Conservation (phyloP, 2,888 invertebrate species). For the Ochropleura leucogaster region DNA sequence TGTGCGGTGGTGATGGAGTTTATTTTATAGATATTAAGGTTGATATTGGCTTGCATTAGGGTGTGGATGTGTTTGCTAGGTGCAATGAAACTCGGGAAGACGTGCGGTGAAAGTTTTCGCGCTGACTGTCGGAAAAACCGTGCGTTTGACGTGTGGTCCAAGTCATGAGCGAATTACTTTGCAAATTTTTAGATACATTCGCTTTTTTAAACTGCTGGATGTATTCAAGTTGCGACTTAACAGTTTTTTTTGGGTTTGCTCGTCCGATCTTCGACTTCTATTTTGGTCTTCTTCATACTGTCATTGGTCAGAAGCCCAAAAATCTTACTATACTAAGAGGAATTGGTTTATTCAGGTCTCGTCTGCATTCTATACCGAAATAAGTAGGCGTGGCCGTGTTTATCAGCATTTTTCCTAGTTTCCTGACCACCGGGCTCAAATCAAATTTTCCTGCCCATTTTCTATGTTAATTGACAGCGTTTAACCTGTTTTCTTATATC, state of each 20-base stretch:
- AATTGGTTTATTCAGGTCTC: neutral
- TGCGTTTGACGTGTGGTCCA: constrained; percentile 63
- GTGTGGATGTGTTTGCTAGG: constrained; percentile 27
- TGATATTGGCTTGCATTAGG: constrained; percentile 39
- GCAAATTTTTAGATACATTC: neutral
- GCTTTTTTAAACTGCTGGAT: neutral
- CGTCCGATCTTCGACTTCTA: too few species aligned
- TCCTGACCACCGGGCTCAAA: neutral
- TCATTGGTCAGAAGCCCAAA: neutral
- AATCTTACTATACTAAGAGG: neutral
- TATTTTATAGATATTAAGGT: constrained; percentile 27
- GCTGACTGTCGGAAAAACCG: constrained; percentile 73
- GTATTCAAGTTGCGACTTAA: too few species aligned
- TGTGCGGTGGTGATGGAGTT: constrained; percentile 11
- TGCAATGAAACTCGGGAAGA: constrained; percentile 71
- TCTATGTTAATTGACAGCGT: neutral
- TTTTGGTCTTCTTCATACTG: too few species aligned
- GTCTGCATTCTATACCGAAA: fast-evolving
- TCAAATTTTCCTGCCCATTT: neutral
- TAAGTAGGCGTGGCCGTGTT: neutral
- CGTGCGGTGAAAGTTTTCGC: constrained; percentile 74
- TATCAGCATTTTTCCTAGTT: neutral
- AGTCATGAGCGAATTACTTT: constrained; percentile 40
- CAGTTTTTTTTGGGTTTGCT: too few species aligned
- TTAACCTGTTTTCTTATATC: neutral